Evolutionary conservation across 2,113 vertebrate genomes (phyloP).

Genomic region (Serinus canaria): DNA sequence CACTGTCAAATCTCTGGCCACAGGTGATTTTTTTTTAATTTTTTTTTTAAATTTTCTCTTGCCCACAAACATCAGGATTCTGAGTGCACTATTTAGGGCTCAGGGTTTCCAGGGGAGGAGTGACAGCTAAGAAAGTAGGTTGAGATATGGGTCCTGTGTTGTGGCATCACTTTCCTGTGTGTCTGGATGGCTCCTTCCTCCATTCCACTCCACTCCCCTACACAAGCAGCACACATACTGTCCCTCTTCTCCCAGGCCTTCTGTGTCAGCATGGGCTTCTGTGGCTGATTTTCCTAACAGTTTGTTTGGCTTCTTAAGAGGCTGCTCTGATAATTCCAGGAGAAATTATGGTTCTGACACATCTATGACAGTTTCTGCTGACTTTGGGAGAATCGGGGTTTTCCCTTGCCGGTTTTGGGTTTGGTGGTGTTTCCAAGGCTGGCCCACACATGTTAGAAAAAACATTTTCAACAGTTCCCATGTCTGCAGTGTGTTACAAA

Average conservation of each 20-base stretch:
- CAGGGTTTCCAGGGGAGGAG: not conserved
- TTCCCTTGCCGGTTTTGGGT: not conserved
- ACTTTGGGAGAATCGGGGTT: not conserved
- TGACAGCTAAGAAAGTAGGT: not conserved
- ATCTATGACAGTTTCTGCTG: not conserved
- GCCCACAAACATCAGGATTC: not conserved
- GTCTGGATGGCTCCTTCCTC: not conserved
- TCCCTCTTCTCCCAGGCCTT: not conserved
- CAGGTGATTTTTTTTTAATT: too few relatives aligned
- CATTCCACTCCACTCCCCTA: not conserved
- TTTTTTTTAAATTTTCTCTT: not conserved
- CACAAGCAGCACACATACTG: rapidly evolving
- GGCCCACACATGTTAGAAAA: not conserved
- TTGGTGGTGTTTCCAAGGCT: not conserved
- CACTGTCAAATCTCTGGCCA: not conserved
- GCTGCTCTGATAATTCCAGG: not conserved
- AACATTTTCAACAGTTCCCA: not conserved
- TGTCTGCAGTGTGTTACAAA: not conserved
- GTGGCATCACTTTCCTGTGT: not conserved
- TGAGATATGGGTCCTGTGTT: not conserved
- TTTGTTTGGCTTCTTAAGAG: not conserved
- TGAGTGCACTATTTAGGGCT: not conserved
- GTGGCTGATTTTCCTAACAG: not conserved
- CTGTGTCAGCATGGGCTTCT: rapidly evolving
- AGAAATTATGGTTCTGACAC: not conserved